Conservation (phyloP, 2,888 invertebrate genomes). For the Caenorhabditis imperialis region DNA sequence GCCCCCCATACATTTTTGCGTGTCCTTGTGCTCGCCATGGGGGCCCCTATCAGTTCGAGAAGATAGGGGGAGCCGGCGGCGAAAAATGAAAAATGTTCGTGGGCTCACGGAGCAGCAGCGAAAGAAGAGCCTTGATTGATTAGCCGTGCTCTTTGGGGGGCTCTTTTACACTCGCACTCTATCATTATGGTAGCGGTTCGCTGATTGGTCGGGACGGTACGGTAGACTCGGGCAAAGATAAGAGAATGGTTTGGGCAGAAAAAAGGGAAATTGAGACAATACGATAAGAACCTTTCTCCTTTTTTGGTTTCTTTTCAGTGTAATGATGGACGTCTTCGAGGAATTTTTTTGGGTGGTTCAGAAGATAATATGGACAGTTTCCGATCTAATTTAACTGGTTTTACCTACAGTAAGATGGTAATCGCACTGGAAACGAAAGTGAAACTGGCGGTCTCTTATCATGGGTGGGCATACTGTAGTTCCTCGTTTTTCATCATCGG, state of each 20-base stretch:
- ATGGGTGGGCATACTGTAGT: slow-evolving; percentile 38
- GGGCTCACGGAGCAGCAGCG: background rate
- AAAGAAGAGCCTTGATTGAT: too few relatives aligned
- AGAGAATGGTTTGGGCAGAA: background rate
- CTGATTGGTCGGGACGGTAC: slow-evolving; percentile 28
- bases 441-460: slow-evolving; percentile 37
- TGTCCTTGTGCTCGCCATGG: slow-evolving; percentile 8
- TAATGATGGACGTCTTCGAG: too few relatives aligned
- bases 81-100: slow-evolving; percentile 44
- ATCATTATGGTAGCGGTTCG: slow-evolving; percentile 10
- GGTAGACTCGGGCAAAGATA: slow-evolving; percentile 7
- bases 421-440: slow-evolving; percentile 25
- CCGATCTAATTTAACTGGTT: slow-evolving; percentile 6
- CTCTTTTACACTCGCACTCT: background rate
- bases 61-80: slow-evolving; percentile 1
- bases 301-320: background rate
- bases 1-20: slow-evolving; percentile 8
- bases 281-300: background rate
- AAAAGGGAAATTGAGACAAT: background rate
- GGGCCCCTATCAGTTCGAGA: slow-evolving; percentile 9
- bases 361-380: slow-evolving; percentile 18
- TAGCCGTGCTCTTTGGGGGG: too few relatives aligned
- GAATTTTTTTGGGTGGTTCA: slow-evolving; percentile 5
- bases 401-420: too few relatives aligned
- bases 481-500: too few relatives aligned